Conservation (phyloP, 1,140 invertebrate species). For the Hylaeus volcanicus region DNA sequence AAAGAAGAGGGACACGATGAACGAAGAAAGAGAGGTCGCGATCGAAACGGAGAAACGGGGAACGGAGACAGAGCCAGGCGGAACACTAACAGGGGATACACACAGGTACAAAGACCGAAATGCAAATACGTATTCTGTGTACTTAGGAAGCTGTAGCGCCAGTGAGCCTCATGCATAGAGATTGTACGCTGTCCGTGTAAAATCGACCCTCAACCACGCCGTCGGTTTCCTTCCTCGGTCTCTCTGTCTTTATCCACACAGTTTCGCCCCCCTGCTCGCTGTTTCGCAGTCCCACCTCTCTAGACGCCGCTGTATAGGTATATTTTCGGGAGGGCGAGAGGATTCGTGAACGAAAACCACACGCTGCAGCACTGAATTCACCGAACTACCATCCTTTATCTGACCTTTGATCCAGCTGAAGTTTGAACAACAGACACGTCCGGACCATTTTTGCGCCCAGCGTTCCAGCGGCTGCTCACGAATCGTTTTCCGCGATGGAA, state of each 20-base stretch:
- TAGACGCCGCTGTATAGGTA: background rate
- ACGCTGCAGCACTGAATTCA: conserved; percentile 23
- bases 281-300: background rate
- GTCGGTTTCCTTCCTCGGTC: conserved; percentile 18
- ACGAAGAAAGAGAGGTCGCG: background rate
- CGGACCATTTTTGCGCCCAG: conserved; percentile 5
- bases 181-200: conserved; percentile 76
- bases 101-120: conserved; percentile 78
- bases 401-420: conserved; percentile 47
- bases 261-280: background rate
- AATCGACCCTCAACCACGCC: conserved; percentile 65
- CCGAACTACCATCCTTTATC: conserved; percentile 42
- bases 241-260: conserved; percentile 20
- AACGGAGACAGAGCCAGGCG: conserved; percentile 19
- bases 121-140: conserved; percentile 79
- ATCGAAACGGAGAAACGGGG: conserved; percentile 18
- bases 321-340: background rate
- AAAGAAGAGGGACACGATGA: conserved; percentile 1
- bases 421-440: conserved; percentile 36
- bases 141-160: conserved; percentile 78
- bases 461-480: background rate
- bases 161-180: conserved; percentile 79
- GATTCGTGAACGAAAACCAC: conserved; percentile 25
- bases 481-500: background rate
- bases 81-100: conserved; percentile 68